Conservation (phyloP, 2,113 vertebrate species). For the Notiomystis cincta region DNA sequence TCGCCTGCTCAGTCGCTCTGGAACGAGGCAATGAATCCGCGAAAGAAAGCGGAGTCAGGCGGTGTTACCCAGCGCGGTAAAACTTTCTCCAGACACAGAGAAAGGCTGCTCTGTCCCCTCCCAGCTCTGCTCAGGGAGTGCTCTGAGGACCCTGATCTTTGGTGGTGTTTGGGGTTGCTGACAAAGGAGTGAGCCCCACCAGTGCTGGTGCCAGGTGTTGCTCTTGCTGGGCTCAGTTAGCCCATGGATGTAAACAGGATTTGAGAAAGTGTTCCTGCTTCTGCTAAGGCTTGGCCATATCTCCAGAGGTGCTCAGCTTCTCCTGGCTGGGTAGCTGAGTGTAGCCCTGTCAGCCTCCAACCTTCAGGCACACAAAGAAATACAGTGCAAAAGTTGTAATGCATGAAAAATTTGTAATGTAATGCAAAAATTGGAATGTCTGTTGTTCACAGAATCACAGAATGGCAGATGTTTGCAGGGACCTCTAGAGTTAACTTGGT, state of each 20-base stretch:
- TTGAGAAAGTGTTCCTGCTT: neutral
- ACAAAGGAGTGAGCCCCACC: neutral
- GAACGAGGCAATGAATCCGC: neutral
- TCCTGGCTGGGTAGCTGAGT: neutral
- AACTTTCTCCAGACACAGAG: neutral
- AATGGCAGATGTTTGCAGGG: neutral
- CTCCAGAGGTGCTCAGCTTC: neutral
- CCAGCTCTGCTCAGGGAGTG: neutral
- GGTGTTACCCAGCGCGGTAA: neutral
- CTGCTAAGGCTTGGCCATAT: neutral
- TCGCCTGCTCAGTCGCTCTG: neutral
- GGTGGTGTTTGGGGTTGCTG: neutral
- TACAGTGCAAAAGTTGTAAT: neutral
- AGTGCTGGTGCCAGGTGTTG: neutral
- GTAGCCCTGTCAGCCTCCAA: neutral
- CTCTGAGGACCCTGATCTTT: neutral
- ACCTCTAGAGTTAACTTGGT: neutral
- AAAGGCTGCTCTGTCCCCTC: fast-evolving
- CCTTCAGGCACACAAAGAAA: neutral
- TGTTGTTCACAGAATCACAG: neutral
- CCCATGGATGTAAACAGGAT: neutral
- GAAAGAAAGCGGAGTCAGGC: neutral
- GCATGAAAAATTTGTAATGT: neutral
- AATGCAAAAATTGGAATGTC: neutral
- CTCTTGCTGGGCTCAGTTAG: neutral